A percentile compares a stretch with the other conserved stretches of the same genome.
These are phyloP conservation scores for Betta splendens DNA, from an alignment of 2,797 vertebrate genomes.

Conservation along the genomic window DNA sequence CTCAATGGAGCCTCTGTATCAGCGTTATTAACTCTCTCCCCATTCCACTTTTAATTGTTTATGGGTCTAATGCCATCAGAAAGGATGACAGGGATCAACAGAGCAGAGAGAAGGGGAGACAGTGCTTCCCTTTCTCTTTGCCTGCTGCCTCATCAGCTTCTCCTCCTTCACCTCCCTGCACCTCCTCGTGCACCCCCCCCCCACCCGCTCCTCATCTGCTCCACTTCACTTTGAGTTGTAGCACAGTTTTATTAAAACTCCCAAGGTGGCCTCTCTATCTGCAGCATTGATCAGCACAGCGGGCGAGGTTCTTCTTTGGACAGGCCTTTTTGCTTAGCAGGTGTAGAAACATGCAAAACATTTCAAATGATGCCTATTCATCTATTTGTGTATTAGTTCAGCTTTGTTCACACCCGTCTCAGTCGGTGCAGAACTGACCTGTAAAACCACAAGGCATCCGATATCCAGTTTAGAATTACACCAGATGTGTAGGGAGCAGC, in stretches of 20 bases:
- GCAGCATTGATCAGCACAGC: constrained; percentile 51
- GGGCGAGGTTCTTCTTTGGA: constrained; percentile 28
- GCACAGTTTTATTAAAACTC: constrained; percentile 74
- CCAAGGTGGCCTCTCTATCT: constrained; percentile 75
- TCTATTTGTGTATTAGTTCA: constrained; percentile 3
- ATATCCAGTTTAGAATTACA: constrained; percentile 49
- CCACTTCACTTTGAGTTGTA: constrained; percentile 50
- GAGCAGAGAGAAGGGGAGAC: constrained; percentile 79
- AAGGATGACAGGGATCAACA: constrained; percentile 82
- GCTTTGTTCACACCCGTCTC: constrained; percentile 8
- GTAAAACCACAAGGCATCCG: constrained; percentile 34
- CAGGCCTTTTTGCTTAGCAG: constrained; percentile 29
- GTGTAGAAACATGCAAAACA: constrained; percentile 27
- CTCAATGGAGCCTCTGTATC: constrained; percentile 85
- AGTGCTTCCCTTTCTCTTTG: constrained; percentile 75
- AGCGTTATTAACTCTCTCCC: constrained; percentile 77
- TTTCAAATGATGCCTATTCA: too few relatives aligned
- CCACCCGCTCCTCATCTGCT: constrained; percentile 46
- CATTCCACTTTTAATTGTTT: constrained; percentile 84
- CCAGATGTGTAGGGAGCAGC: constrained; percentile 36
- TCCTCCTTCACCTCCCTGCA: constrained; percentile 41
- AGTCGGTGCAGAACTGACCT: constrained; percentile 37
- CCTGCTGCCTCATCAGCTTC: constrained; percentile 51
- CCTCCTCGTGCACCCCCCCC: constrained; percentile 32
- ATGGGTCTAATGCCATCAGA: constrained; percentile 86